Evolutionary conservation across 2,888 invertebrate genomes (phyloP), one percentile per base, ranked within the genome.

Genomic region (Liposcelis brunnea): DNA sequence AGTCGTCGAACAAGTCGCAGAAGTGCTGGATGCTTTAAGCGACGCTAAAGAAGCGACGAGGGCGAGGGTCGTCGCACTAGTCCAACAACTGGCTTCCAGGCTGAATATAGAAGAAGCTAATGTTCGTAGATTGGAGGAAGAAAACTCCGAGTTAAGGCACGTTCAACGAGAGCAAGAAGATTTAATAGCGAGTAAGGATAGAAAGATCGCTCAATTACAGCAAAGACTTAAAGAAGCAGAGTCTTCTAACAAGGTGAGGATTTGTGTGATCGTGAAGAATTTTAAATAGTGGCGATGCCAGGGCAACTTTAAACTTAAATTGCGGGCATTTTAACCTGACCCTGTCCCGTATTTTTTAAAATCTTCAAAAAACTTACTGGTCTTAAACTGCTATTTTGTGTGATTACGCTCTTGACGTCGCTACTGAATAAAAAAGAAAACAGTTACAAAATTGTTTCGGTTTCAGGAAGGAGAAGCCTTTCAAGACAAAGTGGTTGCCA

Each of bases 1-100:
- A 43, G 56, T 56, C n/a, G 56, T 57, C 35, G 56, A 57, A 33
- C 56, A 58, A 50, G 56, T 58, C 40, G 57, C 56, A 1, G 55
- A 55, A 6, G 57, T 58, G 2, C 50, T 58, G 44, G 56, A 56
- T 34, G 55, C 55, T 4, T 48, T 58, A 26, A 55, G 55, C 44
- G 56, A 56, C 36, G 55, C 54, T 16, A 55, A 55, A 50, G 57
- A 57, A 48, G 52, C 56, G 11, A 55, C 55, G 16, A 48, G 56
- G 18, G 52, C 54, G 33, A 53, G 54, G 19, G 57, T 58, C 32
- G 54, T 57, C 4, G 52, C 51, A 14, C 52, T 57, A 42, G 57
- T 58, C 12, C 53, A 56, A 46, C 51, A 54, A 40, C 50, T 58
- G 16, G 55, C 55, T 11, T 43, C 51, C 12, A 50, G 53, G 18